These are phyloP conservation scores for Drosophila lacteicornis DNA, from an alignment of 1,140 invertebrate genomes.

Conservation along the genomic window DNA sequence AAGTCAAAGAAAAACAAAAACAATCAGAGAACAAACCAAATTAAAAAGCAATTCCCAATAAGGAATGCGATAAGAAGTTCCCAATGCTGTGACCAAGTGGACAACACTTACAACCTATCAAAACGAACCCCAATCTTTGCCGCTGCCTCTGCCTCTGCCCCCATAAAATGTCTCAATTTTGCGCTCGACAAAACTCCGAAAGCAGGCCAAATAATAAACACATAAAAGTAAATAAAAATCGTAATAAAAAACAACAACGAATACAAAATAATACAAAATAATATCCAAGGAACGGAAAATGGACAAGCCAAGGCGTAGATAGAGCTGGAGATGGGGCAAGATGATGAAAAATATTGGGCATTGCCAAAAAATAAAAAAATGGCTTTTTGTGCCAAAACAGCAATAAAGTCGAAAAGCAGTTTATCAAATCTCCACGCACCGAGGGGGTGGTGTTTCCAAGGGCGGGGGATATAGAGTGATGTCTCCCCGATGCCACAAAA, in stretches of 20 bases:
- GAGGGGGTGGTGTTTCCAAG: constrained; percentile 1
- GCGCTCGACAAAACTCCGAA: constrained; percentile 63
- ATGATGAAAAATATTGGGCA: constrained; percentile 62
- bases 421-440: constrained; percentile 79
- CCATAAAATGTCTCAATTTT: constrained; percentile 67
- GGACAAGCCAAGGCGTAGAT: constrained; percentile 22
- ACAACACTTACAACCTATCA: constrained; percentile 33
- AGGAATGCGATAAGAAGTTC: constrained; percentile 24
- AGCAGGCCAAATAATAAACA: constrained; percentile 58
- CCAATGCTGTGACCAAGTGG: constrained; percentile 36
- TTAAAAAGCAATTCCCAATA: constrained; percentile 52
- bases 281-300: constrained; percentile 31
- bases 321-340: constrained; percentile 2
- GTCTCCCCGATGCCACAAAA: constrained; percentile 41
- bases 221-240: constrained; percentile 59
- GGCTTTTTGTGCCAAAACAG: constrained; percentile 68
- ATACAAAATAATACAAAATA: constrained; percentile 39
- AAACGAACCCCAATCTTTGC: constrained; percentile 2
- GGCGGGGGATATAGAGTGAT: not conserved
- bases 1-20: constrained; percentile 31
- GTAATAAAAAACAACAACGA: constrained; percentile 48
- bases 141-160: not conserved
- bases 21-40: constrained; percentile 46
- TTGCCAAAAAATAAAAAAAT: constrained; percentile 60
- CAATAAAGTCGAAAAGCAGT: constrained; percentile 82